Conservation (phyloP, 2,113 vertebrate species). For the Piprites chloris region DNA sequence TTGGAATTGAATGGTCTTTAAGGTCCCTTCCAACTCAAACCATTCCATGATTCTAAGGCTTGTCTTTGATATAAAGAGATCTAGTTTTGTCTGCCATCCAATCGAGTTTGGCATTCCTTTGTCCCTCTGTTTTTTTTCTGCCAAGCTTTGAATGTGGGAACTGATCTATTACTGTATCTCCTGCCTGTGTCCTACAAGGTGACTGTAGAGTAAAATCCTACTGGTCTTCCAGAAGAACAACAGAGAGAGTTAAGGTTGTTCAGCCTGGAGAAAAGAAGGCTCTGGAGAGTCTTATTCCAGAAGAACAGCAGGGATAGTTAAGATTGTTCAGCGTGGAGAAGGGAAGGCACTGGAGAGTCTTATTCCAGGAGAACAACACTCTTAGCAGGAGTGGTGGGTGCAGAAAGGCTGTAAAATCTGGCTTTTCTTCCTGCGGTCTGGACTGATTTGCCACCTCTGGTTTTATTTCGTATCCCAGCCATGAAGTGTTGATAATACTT, state of each 20-base stretch:
- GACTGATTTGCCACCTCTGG: not conserved
- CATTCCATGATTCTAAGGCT: no score
- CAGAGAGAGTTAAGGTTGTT: not conserved
- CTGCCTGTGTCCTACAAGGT: not conserved
- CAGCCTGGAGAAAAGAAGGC: not conserved
- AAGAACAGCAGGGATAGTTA: not conserved
- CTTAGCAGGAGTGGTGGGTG: not conserved
- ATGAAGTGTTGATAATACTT: fast-evolving
- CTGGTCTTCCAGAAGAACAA: not conserved
- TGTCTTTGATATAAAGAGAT: not conserved
- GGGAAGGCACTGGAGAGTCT: not conserved
- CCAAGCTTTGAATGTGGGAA: not conserved
- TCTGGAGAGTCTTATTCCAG: not conserved
- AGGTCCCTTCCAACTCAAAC: no score
- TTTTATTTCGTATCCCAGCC: not conserved
- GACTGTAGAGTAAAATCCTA: not conserved
- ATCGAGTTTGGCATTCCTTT: not conserved
- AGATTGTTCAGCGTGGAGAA: not conserved
- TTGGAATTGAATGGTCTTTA: no score
- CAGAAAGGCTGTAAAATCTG: not conserved
- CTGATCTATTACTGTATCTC: not conserved
- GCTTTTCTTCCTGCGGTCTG: not conserved
- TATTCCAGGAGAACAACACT: not conserved
- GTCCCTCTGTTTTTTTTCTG: not conserved
- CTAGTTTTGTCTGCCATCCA: not conserved